Conservation (phyloP, 2,888 invertebrate species). For the Drosophila kanekoi region DNA sequence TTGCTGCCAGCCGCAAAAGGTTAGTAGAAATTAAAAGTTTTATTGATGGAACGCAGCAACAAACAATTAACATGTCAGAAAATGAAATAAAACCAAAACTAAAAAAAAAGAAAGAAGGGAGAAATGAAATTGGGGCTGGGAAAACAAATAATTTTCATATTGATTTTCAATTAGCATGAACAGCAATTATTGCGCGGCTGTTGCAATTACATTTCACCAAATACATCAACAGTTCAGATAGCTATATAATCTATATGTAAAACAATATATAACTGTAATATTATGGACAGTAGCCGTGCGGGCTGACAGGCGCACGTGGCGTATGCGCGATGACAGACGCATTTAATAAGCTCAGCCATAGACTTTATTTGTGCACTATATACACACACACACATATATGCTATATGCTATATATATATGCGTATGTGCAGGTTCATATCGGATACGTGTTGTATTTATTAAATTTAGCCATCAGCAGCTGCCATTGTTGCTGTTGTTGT, state of each 20-base stretch:
- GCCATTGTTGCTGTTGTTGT: slow-evolving; percentile 27
- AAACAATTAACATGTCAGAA: slow-evolving; percentile 12
- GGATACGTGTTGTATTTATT: slow-evolving; percentile 62
- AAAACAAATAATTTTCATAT: slow-evolving; percentile 37
- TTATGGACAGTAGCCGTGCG: slow-evolving; percentile 17
- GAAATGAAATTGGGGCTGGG: too few species aligned
- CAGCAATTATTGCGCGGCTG: slow-evolving; percentile 48
- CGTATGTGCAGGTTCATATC: slow-evolving; percentile 13
- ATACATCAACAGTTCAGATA: slow-evolving; percentile 41
- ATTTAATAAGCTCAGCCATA: slow-evolving; percentile 39
- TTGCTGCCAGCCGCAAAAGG: slow-evolving; percentile 15
- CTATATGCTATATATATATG: slow-evolving; percentile 1
- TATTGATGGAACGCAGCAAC: neutral
- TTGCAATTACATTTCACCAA: slow-evolving; percentile 38
- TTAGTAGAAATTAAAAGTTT: slow-evolving; percentile 8
- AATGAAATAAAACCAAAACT: slow-evolving; percentile 13
- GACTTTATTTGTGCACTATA: neutral
- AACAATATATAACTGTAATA: slow-evolving; percentile 15
- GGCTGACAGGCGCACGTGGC: slow-evolving; percentile 37
- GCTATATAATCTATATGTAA: neutral
- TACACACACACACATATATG: neutral
- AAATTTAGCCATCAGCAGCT: slow-evolving; percentile 65
- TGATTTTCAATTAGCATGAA: slow-evolving; percentile 65
- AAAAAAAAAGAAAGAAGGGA: neutral
- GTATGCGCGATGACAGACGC: slow-evolving; percentile 47